phyloP scores from a whole-genome alignment of 2,113 vertebrate genomes.

The Lycaon pictus region DNA sequence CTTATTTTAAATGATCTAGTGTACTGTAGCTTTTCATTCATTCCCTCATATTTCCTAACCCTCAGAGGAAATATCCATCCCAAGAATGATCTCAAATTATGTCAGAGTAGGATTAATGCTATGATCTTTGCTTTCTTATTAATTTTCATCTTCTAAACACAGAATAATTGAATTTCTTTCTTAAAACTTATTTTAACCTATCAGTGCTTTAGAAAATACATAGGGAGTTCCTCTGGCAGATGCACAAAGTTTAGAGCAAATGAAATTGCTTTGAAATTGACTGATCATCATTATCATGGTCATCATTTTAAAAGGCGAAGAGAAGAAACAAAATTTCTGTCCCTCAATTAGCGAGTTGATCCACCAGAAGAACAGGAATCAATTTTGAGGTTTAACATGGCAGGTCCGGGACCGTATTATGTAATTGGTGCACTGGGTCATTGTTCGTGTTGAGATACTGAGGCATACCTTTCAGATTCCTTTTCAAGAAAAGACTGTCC shows the following conservation, averaged over 20 bases:
- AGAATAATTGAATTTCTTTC: neutral
- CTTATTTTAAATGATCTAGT: slow-evolving; percentile 44
- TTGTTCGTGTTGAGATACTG: neutral
- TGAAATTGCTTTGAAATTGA: neutral
- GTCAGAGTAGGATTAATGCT: slow-evolving; percentile 6
- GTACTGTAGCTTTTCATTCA: slow-evolving; percentile 33
- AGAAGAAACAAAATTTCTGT: neutral
- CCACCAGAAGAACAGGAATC: neutral
- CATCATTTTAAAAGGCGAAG: neutral
- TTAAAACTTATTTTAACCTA: neutral
- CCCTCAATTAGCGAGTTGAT: neutral
- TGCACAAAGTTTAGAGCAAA: neutral
- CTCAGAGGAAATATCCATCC: slow-evolving; percentile 29
- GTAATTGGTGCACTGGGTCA: neutral
- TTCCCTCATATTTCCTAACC: neutral
- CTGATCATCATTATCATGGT: too few species aligned
- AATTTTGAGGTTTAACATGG: neutral
- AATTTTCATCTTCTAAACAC: slow-evolving; percentile 4
- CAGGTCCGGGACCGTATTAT: neutral
- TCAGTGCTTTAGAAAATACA: neutral
- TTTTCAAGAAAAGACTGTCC: neutral
- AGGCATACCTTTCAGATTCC: neutral
- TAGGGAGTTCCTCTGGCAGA: neutral
- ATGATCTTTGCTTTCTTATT: neutral
- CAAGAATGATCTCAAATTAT: neutral